A percentile compares a stretch with the other conserved stretches of the same genome.
phyloP scores from a whole-genome alignment of 2,888 invertebrate species.

The Agriopis marginaria region DNA sequence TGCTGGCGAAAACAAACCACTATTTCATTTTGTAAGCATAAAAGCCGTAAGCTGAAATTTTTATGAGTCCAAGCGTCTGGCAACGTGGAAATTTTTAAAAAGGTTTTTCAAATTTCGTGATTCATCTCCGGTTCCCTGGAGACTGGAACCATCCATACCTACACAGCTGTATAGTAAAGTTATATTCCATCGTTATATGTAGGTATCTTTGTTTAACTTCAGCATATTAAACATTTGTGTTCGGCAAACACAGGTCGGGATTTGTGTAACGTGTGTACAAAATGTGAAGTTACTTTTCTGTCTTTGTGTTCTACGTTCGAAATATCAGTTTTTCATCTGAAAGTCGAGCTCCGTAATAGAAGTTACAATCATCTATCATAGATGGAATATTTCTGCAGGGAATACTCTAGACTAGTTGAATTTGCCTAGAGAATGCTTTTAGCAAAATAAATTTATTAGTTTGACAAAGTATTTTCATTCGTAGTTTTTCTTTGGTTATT shows the following conservation, averaged over 20 bases:
- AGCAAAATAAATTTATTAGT: slow-evolving; percentile 28
- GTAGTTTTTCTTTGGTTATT: slow-evolving; percentile 13
- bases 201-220: slow-evolving; percentile 63
- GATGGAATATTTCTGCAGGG: slow-evolving; percentile 40
- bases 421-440: slow-evolving; percentile 20
- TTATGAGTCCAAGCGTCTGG: slow-evolving; percentile 69
- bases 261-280: slow-evolving; percentile 56
- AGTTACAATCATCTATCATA: slow-evolving; percentile 38
- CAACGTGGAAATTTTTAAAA: slow-evolving; percentile 68
- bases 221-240: slow-evolving; percentile 68
- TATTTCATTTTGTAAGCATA: slow-evolving; percentile 71
- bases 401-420: slow-evolving; percentile 33
- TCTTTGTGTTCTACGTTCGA: slow-evolving; percentile 30
- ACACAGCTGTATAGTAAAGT: slow-evolving; percentile 29
- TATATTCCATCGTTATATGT: slow-evolving; percentile 34
- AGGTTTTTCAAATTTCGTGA: slow-evolving; percentile 71
- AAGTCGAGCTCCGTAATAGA: slow-evolving; percentile 21
- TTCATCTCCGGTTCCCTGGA: slow-evolving; percentile 61
- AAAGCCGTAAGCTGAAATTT: slow-evolving; percentile 72
- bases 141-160: slow-evolving; percentile 52
- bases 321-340: slow-evolving; percentile 36
- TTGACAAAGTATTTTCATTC: slow-evolving; percentile 19
- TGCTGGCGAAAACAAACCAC: slow-evolving; percentile 62
- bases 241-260: slow-evolving; percentile 61
- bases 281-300: slow-evolving; percentile 46